Evolutionary conservation across 2,113 vertebrate species (phyloP).

Genomic region (Myrmecophaga tridactyla): DNA sequence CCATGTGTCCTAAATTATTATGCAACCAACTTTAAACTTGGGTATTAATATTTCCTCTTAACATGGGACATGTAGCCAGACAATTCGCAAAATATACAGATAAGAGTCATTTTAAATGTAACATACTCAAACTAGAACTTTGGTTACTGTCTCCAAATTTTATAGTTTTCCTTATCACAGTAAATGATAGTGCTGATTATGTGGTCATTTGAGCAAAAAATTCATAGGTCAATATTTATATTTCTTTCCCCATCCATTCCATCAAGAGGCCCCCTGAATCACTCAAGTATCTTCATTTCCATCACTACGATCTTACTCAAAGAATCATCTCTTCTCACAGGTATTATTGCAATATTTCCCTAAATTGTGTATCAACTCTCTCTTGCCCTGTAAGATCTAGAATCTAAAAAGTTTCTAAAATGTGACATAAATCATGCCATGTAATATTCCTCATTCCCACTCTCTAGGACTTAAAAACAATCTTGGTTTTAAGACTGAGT

Average conservation of each 20-base stretch:
- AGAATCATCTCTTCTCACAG: neutral
- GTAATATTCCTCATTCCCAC: neutral
- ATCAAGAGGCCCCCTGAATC: neutral
- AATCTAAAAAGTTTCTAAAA: neutral
- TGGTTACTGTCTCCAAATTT: neutral
- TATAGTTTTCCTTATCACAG: neutral
- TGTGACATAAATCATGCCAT: neutral
- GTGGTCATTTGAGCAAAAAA: neutral
- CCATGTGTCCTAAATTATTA: neutral
- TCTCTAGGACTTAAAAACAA: neutral
- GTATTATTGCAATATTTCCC: neutral
- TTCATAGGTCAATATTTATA: neutral
- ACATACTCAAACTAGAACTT: neutral
- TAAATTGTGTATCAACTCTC: neutral
- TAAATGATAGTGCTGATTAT: neutral
- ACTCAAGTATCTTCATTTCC: neutral
- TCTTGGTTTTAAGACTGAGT: neutral
- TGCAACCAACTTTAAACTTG: neutral
- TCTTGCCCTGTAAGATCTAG: neutral
- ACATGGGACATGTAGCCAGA: neutral
- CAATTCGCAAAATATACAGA: neutral
- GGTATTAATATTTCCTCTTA: neutral
- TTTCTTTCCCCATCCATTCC: neutral
- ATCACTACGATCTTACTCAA: neutral
- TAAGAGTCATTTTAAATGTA: neutral